Evolutionary conservation across 2,113 vertebrate genomes (phyloP), one percentile per base, ranked within the genome.

Genomic region (Pteropus alecto): DNA sequence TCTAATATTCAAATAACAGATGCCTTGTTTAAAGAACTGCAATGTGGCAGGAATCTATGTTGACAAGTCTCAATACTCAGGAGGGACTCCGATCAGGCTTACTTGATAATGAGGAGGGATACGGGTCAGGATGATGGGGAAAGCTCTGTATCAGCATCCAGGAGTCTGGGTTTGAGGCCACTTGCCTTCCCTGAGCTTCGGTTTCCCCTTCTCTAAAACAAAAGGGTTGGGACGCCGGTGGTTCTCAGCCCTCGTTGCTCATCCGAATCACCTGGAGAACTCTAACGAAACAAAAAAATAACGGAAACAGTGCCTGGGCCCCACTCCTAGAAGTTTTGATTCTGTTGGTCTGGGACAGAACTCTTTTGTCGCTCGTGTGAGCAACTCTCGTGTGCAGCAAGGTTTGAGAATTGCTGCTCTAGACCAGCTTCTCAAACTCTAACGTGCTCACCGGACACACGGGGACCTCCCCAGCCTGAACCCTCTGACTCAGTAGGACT

Each of bases 41-140:
- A 85, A 35, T 5, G 16, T 2, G 16, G 35, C 73, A 71, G 73
- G 88, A 9, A 43, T 87, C 63, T 30, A 2, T 14, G 18, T 21
- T 30, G 43, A 30, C 13, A 13, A 28, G 51, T 65, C 33, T 67
- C 58, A 4, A 7, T 30, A 33, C 18, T 21, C 26, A 71, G 26
- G 54, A 71, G 56, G 71, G 58, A 35, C 35, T 54, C 41, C 12
- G 13, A 19, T 2, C 14, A 43, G n/a, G 5, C 28, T 41, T 19
- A 1, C 19, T 33, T 43, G 73, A 35, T 51, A 5, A 33, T 28
- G 35, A 82, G 35, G 41, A 67, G 81, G 41, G 9, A 13, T 41
- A 3, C n/a, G 6, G 13, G 38, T 38, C 1, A 0, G 54, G 16
- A 7, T 19, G 5, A 5, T 1, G 19, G 81, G 48, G 12, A 24